Evolutionary conservation across 2,113 vertebrate species (phyloP).

Genomic region (Sinocyclocheilus maitianheensis): DNA sequence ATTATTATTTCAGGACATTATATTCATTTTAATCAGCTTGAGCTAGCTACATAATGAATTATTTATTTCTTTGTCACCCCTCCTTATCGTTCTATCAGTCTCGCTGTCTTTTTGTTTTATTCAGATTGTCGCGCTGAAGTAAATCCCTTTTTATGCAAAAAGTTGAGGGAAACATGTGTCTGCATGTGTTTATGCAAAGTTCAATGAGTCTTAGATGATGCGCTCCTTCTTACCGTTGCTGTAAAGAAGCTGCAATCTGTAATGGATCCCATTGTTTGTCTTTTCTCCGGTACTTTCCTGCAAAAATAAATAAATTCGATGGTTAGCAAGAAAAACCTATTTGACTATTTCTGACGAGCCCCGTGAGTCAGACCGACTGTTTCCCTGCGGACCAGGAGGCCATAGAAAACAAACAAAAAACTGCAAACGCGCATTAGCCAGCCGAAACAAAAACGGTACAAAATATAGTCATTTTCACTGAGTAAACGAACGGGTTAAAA

Average conservation of each 20-base stretch:
- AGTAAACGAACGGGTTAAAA: not conserved
- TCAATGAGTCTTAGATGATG: constrained; percentile 38
- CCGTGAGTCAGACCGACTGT: not conserved
- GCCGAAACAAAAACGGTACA: not conserved
- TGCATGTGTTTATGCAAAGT: constrained; percentile 23
- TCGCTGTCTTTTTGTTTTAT: not conserved
- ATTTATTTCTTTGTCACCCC: not conserved
- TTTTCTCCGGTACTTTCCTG: constrained; percentile 98
- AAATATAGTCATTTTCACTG: not conserved
- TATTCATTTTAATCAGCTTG: not conserved
- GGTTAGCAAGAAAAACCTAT: constrained; percentile 47
- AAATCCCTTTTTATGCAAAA: not conserved
- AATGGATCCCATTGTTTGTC: constrained; percentile 99
- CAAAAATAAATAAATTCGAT: constrained; percentile 71
- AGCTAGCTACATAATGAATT: not conserved
- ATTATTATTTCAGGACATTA: not conserved
- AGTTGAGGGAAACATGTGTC: no score
- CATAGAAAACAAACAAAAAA: not conserved
- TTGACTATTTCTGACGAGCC: constrained; percentile 1
- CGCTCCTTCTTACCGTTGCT: constrained; percentile 86
- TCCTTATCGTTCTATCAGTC: not conserved
- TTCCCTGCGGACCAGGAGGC: not conserved
- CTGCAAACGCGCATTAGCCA: not conserved
- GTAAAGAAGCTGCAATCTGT: constrained; percentile 97
- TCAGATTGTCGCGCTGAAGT: not conserved